Conservation (phyloP, 1,140 invertebrate species). For the Doryteuthis pealeii region DNA sequence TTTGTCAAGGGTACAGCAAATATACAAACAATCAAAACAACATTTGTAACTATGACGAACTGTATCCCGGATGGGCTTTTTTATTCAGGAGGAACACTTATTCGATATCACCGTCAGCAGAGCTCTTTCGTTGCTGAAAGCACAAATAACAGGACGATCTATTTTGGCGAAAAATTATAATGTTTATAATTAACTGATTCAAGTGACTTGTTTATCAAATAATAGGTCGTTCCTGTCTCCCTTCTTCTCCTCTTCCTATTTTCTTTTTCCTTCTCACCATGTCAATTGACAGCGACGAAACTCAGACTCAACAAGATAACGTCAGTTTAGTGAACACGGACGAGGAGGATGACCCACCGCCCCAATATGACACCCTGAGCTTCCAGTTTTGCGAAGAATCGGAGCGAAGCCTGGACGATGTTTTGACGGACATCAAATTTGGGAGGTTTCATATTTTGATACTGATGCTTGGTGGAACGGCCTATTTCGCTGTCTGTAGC, state of each 20-base stretch:
- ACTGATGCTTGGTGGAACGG: constrained; percentile 41
- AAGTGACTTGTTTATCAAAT: no score
- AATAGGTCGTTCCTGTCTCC: no score
- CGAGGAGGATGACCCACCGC: constrained; percentile 1
- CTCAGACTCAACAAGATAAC: background rate
- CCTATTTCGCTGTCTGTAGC: constrained; percentile 51
- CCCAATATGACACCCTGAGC: constrained; percentile 1
- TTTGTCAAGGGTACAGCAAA: no score
- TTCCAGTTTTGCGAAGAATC: background rate
- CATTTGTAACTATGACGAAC: no score
- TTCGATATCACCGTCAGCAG: background rate
- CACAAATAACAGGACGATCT: background rate
- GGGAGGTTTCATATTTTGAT: constrained; percentile 47
- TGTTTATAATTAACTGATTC: constrained; percentile 7
- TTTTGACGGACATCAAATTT: constrained; percentile 42
- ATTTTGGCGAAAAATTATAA: background rate
- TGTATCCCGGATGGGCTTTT: no score
- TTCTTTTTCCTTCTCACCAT: background rate
- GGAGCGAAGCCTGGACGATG: constrained; percentile 36
- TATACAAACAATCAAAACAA: no score
- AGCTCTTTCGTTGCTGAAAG: background rate
- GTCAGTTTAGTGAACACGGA: background rate
- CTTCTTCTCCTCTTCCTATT: no score
- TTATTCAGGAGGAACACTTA: no score
- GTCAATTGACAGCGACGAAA: background rate